phyloP scores from a whole-genome alignment of 2,797 vertebrate genomes.

The Cheirogaleus major region DNA sequence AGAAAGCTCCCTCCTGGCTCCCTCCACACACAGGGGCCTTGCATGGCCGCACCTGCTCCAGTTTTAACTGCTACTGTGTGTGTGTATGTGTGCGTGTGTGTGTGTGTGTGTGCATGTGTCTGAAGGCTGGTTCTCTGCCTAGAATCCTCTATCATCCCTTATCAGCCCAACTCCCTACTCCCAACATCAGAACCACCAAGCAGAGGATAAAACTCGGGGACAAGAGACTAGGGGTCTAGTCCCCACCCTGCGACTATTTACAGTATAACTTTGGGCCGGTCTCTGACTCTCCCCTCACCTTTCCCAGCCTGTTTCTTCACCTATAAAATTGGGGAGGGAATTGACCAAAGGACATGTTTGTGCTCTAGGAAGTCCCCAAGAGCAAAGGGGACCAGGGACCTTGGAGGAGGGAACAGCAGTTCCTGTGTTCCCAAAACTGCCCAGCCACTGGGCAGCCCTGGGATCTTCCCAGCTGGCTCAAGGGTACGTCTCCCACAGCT shows the following conservation, averaged over 20 bases:
- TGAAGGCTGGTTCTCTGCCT: not conserved
- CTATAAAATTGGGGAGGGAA: not conserved
- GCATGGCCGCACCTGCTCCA: not conserved
- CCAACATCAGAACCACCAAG: not conserved
- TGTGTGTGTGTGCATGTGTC: not conserved
- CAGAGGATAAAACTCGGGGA: not conserved
- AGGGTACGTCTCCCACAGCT: not conserved
- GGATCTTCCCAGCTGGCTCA: not conserved
- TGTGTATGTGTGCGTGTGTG: not conserved
- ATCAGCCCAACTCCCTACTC: not conserved
- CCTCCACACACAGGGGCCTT: not conserved
- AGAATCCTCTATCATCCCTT: not conserved
- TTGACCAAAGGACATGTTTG: not conserved
- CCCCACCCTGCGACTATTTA: not conserved
- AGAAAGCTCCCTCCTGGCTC: not conserved
- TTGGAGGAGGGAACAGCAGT: not conserved
- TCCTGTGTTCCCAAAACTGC: not conserved
- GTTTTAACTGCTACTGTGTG: not conserved
- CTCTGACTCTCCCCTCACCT: not conserved
- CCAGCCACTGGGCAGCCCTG: not conserved
- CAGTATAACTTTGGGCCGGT: not conserved
- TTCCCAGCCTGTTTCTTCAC: not conserved
- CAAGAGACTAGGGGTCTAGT: not conserved
- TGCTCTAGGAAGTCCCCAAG: constrained; percentile 6
- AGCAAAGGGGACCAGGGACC: not conserved